A percentile compares a stretch with the other conserved stretches of the same genome.
phyloP scores from a whole-genome alignment of 2,797 vertebrate genomes.

The Garrulus glandarius region DNA sequence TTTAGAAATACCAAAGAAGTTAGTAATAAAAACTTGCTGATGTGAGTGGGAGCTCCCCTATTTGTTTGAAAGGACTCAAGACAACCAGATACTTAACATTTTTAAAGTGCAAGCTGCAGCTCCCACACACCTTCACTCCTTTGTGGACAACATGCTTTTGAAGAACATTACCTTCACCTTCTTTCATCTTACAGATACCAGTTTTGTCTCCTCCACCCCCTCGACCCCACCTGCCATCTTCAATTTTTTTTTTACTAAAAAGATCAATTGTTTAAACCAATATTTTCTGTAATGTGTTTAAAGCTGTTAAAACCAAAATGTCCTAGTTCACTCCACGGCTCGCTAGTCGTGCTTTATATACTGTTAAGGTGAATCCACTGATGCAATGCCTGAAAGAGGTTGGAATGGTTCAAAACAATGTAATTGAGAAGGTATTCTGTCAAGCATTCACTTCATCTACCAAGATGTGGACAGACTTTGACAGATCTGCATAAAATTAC shows the following conservation, averaged over 20 bases:
- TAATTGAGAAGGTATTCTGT: neutral
- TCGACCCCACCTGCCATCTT: accelerated
- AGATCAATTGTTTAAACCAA: neutral
- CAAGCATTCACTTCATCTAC: neutral
- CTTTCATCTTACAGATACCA: neutral
- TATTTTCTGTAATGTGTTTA: neutral
- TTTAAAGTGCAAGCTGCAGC: neutral
- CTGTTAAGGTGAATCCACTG: neutral
- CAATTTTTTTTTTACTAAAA: neutral
- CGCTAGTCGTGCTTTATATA: neutral
- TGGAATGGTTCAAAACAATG: neutral
- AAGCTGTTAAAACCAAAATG: neutral
- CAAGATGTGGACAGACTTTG: neutral
- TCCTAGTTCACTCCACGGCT: neutral
- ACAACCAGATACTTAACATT: neutral
- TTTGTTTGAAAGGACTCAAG: neutral
- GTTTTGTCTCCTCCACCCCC: neutral
- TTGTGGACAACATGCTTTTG: neutral
- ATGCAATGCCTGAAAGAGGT: neutral
- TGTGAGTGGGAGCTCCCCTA: neutral
- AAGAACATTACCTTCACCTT: neutral
- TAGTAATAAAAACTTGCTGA: neutral
- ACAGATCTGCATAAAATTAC: neutral
- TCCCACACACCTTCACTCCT: neutral
- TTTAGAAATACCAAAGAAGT: neutral